Base-by-base conservation (phyloP, 2,113 vertebrate species). In the Neotragus moschatus region DNA sequence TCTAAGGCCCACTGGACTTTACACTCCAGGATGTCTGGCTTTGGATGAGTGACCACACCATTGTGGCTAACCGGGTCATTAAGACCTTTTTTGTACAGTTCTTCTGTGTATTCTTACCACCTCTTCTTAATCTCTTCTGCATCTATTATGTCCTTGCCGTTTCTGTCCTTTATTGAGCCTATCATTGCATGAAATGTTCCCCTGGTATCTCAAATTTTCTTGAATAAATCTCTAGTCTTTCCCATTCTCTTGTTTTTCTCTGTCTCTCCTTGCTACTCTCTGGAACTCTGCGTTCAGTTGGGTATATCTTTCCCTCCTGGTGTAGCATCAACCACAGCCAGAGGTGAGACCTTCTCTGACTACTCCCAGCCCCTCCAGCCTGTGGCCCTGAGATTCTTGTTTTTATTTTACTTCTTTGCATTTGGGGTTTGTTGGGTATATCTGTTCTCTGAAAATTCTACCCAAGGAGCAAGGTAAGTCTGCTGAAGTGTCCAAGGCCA, bases 391-490 rank as follows among this genome's bases (percentile, higher is more conserved):
- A 60, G 23, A 53, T 25, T 60, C 30, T 70, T 92, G 16, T 84
- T 63, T 87, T 55, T 51, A 25, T 60, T 79, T 93, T 87, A 26
- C 15, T 79, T 58, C 61, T 55, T 75, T 90, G 8, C 45, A 80
- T 89, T 5, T 63, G 43, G 19, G 16, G n/a, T 21, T 79, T 84
- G 11, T 80, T 61, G 61, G n/a, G 16, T 93, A 23, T 36, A 88
- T 73, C 25, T 82, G 33, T 39, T 82, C 51, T 92, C 58, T 43
- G 66, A 56, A 79, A 91, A 93, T 90, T 94, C n/a, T 61, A 73
- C 47, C 4, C 14, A 63, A 66, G 60, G 26, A 84, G 39, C 61
- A 90, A 84, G 47, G 23, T 56, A 89, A 75, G 7, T 96, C 43
- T 87, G 45, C 70, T 75, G 43, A 88, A 33, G 1, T 43, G 88